Percentiles rank a stretch among this genome's conserved stretches.
Conservation (phyloP, 2,113 vertebrate genomes). For the Phaethon lepturus region DNA sequence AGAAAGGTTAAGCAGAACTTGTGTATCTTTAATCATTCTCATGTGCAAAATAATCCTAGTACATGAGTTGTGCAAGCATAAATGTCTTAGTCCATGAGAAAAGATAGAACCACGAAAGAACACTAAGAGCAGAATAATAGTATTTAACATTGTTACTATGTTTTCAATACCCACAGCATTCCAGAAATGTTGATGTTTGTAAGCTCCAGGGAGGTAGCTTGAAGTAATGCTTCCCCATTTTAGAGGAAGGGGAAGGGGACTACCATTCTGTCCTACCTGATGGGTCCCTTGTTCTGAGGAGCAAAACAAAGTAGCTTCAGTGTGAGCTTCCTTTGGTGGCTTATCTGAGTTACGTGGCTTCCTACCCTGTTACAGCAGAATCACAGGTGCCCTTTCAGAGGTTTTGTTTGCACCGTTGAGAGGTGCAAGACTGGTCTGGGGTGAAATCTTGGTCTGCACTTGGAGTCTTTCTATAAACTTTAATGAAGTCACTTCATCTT, state of each 20-base stretch:
- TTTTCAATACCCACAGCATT: not conserved
- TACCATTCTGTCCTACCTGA: not conserved
- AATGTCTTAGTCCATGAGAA: not conserved
- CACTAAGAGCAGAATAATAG: not conserved
- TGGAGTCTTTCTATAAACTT: not conserved
- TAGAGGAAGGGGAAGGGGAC: not conserved
- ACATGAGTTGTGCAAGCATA: not conserved
- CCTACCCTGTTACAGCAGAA: not conserved
- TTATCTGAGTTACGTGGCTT: rapidly evolving
- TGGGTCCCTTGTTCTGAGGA: not conserved
- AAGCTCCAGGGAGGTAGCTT: not conserved
- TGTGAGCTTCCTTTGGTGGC: not conserved
- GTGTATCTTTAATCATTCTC: not conserved
- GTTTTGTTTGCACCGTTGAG: not conserved
- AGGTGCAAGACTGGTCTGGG: not conserved
- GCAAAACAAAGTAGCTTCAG: not conserved
- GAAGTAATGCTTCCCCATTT: not conserved
- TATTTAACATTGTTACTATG: not conserved
- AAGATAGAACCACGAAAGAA: not conserved
- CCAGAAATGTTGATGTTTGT: not conserved
- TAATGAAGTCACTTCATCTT: not conserved
- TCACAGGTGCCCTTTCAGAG: not conserved
- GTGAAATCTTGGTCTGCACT: not conserved
- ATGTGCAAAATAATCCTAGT: not conserved
- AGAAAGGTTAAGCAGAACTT: not conserved